Conservation (phyloP, 1,140 invertebrate genomes). For the Elymnias hypermnestra region DNA sequence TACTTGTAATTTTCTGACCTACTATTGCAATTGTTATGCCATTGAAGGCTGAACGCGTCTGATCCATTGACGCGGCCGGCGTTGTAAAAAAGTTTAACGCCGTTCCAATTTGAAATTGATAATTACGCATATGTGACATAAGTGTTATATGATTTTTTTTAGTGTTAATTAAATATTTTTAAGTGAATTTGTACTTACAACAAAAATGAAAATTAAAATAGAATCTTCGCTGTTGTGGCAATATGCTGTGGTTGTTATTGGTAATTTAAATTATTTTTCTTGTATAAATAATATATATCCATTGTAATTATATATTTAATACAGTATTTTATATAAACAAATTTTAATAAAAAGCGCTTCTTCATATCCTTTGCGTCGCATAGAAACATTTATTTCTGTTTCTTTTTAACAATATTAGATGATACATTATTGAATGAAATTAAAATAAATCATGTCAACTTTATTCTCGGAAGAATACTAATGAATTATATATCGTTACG, state of each 20-base stretch:
- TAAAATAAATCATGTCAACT: no score
- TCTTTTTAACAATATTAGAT: no score
- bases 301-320: no score
- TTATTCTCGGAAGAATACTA: no score
- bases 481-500: no score
- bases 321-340: no score
- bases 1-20: background rate
- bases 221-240: slow-evolving; percentile 20
- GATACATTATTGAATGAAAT: no score
- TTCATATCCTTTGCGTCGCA: no score
- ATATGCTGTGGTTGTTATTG: slow-evolving; percentile 28
- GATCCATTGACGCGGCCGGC: background rate
- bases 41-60: background rate
- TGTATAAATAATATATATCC: no score
- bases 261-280: no score
- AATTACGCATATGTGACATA: background rate
- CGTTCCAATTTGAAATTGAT: background rate
- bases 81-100: background rate
- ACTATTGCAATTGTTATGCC: background rate
- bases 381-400: no score
- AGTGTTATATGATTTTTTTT: background rate
- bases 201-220: slow-evolving; percentile 19
- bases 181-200: background rate
- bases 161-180: background rate
- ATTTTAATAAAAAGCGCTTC: no score